These are phyloP conservation scores for Hippopotamyrus pictus DNA, from an alignment of 2,797 vertebrate species.

Conservation along the genomic window DNA sequence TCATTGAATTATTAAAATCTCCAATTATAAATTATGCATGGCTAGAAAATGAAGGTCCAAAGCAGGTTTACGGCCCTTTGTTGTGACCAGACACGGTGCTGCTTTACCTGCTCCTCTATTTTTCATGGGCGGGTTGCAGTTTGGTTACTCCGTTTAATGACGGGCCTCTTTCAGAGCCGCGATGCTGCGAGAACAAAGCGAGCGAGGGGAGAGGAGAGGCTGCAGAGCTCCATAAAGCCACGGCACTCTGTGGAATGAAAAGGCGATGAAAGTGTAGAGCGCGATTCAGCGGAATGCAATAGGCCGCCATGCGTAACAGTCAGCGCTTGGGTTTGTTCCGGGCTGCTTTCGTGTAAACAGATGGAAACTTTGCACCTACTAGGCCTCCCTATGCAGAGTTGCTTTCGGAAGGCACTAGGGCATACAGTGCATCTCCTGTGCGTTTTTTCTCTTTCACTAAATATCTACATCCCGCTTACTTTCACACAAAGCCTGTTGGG, in stretches of 20 bases:
- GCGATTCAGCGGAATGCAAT: background rate
- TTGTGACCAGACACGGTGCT: conserved; percentile 30
- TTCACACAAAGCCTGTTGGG: background rate
- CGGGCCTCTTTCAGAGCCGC: background rate
- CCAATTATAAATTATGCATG: conserved; percentile 55
- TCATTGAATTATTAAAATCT: conserved; percentile 61
- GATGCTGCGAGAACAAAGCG: background rate
- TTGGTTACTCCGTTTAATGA: conserved; percentile 18
- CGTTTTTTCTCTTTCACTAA: background rate
- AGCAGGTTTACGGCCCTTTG: conserved; percentile 27
- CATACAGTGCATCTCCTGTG: background rate
- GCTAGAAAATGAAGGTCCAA: conserved; percentile 38
- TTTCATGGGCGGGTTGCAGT: conserved; percentile 36
- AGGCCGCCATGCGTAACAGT: background rate
- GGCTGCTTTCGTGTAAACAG: background rate
- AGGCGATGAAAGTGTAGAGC: background rate
- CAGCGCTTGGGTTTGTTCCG: background rate
- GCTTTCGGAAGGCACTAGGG: background rate
- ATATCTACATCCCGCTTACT: background rate
- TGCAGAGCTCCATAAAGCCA: background rate
- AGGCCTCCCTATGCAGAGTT: background rate
- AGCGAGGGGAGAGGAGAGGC: background rate
- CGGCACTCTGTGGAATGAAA: background rate
- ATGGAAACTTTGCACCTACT: background rate
- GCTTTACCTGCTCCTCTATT: conserved; percentile 34